phyloP scores from a whole-genome alignment of 2,797 vertebrate species.

The Nyctibius grandis region DNA sequence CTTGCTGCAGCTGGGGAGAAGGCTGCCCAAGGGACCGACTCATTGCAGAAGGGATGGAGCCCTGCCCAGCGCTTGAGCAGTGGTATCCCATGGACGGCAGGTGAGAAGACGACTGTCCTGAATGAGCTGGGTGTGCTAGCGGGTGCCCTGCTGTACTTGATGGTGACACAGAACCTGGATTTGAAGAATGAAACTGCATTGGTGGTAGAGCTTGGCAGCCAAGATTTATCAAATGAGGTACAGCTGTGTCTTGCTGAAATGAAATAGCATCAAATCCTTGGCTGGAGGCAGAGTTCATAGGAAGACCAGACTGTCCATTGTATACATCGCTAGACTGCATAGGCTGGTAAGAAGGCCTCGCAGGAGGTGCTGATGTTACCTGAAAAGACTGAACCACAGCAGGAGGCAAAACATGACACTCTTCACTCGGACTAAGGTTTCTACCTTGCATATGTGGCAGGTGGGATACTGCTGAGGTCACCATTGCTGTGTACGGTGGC shows the following conservation, averaged over 20 bases:
- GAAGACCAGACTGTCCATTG: conserved; percentile 88
- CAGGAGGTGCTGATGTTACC: conserved; percentile 76
- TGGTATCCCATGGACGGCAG: conserved; percentile 85
- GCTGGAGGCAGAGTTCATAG: conserved; percentile 77
- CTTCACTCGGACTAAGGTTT: conserved; percentile 82
- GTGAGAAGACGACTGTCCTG: conserved; percentile 78
- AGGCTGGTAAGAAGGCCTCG: conserved; percentile 85
- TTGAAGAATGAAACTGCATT: conserved; percentile 83
- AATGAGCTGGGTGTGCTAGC: conserved; percentile 75
- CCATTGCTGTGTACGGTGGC: conserved; percentile 71
- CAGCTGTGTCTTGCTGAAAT: conserved; percentile 81
- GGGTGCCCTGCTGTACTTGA: conserved; percentile 77
- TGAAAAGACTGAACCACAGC: conserved; percentile 83
- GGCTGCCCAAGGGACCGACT: conserved; percentile 79
- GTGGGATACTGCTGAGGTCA: conserved; percentile 80
- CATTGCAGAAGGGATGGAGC: conserved; percentile 74
- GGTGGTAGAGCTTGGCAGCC: conserved; percentile 77
- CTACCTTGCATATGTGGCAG: conserved; percentile 87
- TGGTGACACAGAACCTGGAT: conserved; percentile 73
- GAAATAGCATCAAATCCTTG: conserved; percentile 88
- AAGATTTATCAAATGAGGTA: conserved; percentile 84
- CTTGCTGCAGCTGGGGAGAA: conserved; percentile 83
- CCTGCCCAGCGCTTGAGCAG: conserved; percentile 79
- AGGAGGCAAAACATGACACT: conserved; percentile 84
- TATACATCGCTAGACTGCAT: conserved; percentile 85